Evolutionary conservation across 2,113 vertebrate genomes (phyloP).

Genomic region (Spizaetus ornatus): DNA sequence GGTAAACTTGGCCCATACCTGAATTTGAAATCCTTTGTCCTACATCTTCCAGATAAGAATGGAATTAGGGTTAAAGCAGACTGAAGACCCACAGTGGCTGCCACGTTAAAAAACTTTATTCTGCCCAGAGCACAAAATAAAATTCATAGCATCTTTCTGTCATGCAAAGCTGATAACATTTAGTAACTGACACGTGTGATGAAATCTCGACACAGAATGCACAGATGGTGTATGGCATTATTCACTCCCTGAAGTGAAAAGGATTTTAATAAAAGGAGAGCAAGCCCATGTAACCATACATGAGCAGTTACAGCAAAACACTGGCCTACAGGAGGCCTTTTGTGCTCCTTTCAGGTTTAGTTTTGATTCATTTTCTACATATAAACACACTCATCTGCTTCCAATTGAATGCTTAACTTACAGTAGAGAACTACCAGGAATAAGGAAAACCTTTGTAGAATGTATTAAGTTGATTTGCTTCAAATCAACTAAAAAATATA

Average conservation of each 20-base stretch:
- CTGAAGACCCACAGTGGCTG: neutral
- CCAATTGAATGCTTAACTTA: neutral
- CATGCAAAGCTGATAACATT: neutral
- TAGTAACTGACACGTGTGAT: neutral
- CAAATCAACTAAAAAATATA: neutral
- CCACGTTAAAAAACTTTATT: neutral
- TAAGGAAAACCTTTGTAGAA: neutral
- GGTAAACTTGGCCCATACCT: neutral
- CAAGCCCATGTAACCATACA: neutral
- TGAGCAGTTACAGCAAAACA: neutral
- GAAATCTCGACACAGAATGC: neutral
- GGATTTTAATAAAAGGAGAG: neutral
- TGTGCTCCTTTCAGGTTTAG: neutral
- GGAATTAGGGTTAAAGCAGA: neutral
- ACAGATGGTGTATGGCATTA: neutral
- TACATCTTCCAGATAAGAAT: neutral
- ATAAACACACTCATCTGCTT: neutral
- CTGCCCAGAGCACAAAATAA: neutral
- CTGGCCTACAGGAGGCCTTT: neutral
- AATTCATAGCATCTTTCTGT: neutral
- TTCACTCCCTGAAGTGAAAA: neutral
- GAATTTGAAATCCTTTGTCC: neutral
- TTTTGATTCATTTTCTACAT: neutral
- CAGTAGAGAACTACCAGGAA: neutral
- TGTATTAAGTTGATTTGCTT: neutral